Conservation (phyloP, 2,113 vertebrate species). For the Ursus arctos region DNA sequence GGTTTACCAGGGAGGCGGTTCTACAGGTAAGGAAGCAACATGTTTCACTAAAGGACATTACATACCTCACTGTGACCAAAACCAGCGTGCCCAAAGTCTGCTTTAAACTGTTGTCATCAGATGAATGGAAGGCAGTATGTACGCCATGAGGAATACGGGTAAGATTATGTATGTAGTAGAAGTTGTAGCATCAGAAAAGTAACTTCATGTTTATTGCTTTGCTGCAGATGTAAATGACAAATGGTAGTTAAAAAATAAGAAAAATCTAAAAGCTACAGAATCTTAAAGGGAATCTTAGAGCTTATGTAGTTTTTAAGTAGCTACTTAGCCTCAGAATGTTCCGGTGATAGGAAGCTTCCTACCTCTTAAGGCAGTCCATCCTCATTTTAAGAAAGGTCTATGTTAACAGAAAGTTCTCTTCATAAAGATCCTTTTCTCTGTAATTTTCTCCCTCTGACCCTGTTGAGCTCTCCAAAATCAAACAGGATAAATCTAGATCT, state of each 20-base stretch:
- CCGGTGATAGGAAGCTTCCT: background rate
- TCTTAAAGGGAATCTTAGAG: background rate
- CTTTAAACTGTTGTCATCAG: background rate
- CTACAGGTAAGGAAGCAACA: slow-evolving; percentile 91
- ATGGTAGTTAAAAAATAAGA: background rate
- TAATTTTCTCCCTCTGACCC: background rate
- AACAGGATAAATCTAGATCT: background rate
- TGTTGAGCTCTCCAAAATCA: background rate
- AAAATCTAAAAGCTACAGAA: background rate
- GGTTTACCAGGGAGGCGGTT: slow-evolving; percentile 96
- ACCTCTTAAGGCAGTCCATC: background rate
- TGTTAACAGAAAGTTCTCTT: slow-evolving; percentile 17
- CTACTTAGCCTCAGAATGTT: background rate
- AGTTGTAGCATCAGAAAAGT: background rate
- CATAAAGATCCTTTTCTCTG: background rate
- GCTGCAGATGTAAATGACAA: background rate
- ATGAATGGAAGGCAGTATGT: background rate
- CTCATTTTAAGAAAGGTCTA: background rate
- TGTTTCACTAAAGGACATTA: background rate
- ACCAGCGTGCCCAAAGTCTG: background rate
- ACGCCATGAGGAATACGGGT: background rate
- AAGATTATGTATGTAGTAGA: background rate
- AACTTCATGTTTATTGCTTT: background rate
- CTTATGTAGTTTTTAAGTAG: background rate
- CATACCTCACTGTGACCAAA: background rate